Base-by-base conservation (phyloP, 92 coral and sea anemone genomes). In the Anthopleura xanthogrammica region DNA sequence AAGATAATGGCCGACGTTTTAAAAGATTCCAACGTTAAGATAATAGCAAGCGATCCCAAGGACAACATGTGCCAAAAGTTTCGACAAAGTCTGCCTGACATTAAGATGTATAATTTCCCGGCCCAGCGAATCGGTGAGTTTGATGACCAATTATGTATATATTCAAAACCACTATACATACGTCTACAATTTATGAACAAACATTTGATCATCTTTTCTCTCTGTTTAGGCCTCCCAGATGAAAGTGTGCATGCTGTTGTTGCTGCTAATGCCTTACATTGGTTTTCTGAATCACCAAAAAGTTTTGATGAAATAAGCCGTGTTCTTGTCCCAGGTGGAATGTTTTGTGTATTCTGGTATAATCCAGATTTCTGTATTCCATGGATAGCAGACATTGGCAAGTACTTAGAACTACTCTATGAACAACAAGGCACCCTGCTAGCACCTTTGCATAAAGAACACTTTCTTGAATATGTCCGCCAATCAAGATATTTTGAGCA, bases 281-380 rank as follows among this genome's bases (percentile, higher is more conserved):
- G 90, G 92, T 91, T 91, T 83, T 82, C 84, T 29, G 81, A 78
- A 5, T 82, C 81, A 22, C 82, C 77, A 58, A 77, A 79, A 41
- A 86, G 90, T 50, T 54, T 88, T 77, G 84, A 79, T 0, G 94
- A 91, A 72, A 88, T 91, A 23, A 39, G 80, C 80, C 81, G 94
- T 14, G 80, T 91, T 24, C 87, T 91, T 55, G 76, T 62, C 12
- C 88, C 90, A 41, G 90, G 86, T 20, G 94, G 94, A 1, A 40
- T 64, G 42, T 80, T 88, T 48, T 92, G 94, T 7, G 76, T 91
- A 17, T 62, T 81, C 7, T 87, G 87, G 87, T 54, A 8, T 57
- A 11, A 42, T n/a, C 87, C 80, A 16, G 81, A 78, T 54, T 78
- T 24, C 23, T 11, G n/a, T 52, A 3, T 16, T 16, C 75, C 80